phyloP scores from a whole-genome alignment of 2,888 invertebrate genomes.

The Gari tellinella region DNA sequence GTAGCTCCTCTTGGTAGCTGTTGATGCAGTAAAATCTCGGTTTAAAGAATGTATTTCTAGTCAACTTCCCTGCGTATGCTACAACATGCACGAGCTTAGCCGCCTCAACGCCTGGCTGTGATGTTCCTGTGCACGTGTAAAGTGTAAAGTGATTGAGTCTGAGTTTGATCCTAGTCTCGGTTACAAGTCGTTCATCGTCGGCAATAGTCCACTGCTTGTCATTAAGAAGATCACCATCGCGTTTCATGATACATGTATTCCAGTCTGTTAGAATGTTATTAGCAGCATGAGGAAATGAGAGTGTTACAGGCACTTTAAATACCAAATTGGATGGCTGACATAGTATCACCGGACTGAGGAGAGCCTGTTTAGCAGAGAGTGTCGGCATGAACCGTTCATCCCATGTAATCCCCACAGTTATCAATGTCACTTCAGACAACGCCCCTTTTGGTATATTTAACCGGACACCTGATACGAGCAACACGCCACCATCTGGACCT shows the following conservation, averaged over 20 bases:
- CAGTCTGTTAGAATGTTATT: conserved; percentile 52
- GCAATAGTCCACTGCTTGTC: conserved; percentile 52
- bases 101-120: conserved; percentile 45
- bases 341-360: conserved; percentile 64
- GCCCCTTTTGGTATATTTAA: conserved; percentile 60
- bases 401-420: conserved; percentile 64
- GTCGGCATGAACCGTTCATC: conserved; percentile 45
- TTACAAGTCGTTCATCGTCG: conserved; percentile 35
- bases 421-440: conserved; percentile 27
- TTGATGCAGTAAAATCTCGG: conserved; percentile 64
- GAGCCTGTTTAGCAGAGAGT: conserved; percentile 41
- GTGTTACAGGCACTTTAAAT: conserved; percentile 55
- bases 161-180: conserved; percentile 32
- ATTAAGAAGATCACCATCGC: conserved; percentile 40
- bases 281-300: conserved; percentile 67
- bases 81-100: conserved; percentile 65
- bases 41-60: conserved; percentile 50
- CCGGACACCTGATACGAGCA: conserved; percentile 56
- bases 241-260: conserved; percentile 48
- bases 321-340: conserved; percentile 61
- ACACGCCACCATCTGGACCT: conserved; percentile 41
- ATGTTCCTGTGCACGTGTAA: conserved; percentile 59
- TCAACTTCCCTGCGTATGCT: conserved; percentile 58
- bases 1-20: conserved; percentile 58
- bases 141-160: conserved; percentile 63